phyloP scores from a whole-genome alignment of 2,797 vertebrate species.

The Acanthornis magna region DNA sequence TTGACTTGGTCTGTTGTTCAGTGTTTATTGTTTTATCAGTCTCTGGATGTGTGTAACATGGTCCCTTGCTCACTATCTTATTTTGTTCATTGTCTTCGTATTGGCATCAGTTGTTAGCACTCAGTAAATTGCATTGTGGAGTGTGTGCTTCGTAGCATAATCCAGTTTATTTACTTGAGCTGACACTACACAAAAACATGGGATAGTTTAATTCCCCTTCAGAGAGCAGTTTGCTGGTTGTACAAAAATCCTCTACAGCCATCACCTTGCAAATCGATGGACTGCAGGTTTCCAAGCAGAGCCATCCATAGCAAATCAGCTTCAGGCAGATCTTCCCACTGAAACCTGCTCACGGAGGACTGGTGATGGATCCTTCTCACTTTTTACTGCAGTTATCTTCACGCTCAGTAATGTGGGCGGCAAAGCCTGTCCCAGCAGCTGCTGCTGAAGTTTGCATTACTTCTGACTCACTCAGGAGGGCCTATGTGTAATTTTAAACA shows the following conservation, averaged over 20 bases:
- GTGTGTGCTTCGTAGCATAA: neutral
- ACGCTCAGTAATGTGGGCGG: neutral
- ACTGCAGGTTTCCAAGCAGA: neutral
- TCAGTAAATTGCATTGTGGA: neutral
- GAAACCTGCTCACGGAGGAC: neutral
- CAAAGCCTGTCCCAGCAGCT: conserved; percentile 58
- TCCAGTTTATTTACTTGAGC: neutral
- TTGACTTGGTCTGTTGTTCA: neutral
- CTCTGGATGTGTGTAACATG: neutral
- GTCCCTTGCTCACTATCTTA: neutral
- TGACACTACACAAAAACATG: neutral
- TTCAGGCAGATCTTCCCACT: neutral
- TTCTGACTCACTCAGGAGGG: conserved; percentile 72
- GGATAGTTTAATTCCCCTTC: neutral
- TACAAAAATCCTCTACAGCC: neutral
- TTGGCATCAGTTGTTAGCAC: neutral
- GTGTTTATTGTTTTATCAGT: neutral
- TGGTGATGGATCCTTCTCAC: neutral
- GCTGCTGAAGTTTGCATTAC: conserved; percentile 62
- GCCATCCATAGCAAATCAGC: neutral
- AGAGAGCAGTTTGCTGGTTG: neutral
- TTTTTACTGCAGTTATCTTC: conserved; percentile 22
- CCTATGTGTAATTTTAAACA: conserved; percentile 58
- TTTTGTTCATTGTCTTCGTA: neutral
- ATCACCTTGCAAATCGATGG: neutral